Evolutionary conservation across 1,140 invertebrate genomes (phyloP), one percentile per base, ranked within the genome.

Genomic region (Musca domestica): DNA sequence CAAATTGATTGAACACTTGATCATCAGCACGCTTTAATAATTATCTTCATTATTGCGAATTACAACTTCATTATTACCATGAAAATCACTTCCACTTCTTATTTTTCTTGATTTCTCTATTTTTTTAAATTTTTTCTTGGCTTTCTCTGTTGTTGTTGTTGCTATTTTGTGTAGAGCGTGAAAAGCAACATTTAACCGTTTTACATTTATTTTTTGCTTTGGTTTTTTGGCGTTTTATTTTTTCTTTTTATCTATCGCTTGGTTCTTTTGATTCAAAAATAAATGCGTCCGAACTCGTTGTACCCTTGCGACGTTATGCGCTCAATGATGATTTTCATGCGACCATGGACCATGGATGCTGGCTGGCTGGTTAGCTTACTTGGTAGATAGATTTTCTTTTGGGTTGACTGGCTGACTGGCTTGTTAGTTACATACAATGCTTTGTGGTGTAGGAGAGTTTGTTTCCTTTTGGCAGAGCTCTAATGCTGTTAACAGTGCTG

Each of bases 281-380:
- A 71, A 70, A 71, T 76, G 76, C 76, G 76, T 78, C 76, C 76
- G 76, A 67, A 73, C 76, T 78, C 76, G 76, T 78, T 78, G 76
- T 76, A 76, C 74, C 76, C 76, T 75, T 75, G 76, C 76, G 74
- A 78, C 76, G 78, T 78, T 78, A 78, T 78, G 76, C 76, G 76
- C 76, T 78, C 76, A 75, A 76, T 75, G 71, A 74, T 76, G 74
- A 74, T 78, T 78, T 78, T 76, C 74, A 71, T 76, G 78, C 76
- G 76, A 71, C 74, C 76, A 76, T 78, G 76, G 76, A 78, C 76
- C 73, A 41, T 58, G 23, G 54, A 72, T 74, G 71, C 34, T 41
- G 34, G 34, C 34, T 41, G 34, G 34, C 34, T 41, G 5, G 34
- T 2, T 7, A 10, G 34, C 34, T n/a, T n/a, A n/a, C n/a, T n/a